Evolutionary conservation across 2,888 invertebrate genomes (phyloP).

Genomic region (Theristus sp.): DNA sequence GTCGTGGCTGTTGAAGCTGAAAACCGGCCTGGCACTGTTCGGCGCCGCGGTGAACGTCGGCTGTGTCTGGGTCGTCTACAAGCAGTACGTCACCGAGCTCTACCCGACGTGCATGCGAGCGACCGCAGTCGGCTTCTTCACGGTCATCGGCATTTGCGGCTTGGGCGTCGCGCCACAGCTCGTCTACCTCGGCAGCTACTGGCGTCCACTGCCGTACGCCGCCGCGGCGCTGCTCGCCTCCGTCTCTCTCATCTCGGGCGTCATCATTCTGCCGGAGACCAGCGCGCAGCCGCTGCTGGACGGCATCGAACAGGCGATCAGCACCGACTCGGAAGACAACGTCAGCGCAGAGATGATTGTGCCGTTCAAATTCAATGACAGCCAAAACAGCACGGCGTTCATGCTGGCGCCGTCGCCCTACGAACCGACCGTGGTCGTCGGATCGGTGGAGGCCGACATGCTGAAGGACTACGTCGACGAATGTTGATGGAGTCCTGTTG

Average conservation of each 20-base stretch:
- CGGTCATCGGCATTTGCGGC: conserved; percentile 2
- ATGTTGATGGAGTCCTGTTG: too few species aligned
- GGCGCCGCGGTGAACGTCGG: conserved; percentile 13
- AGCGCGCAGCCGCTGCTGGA: not conserved
- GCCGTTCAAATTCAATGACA: too few species aligned
- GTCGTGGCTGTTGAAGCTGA: not conserved
- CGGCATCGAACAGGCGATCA: too few species aligned
- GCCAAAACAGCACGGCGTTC: too few species aligned
- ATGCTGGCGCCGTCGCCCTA: too few species aligned
- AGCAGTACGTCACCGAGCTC: conserved; percentile 16
- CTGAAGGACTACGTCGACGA: too few species aligned
- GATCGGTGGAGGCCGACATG: too few species aligned
- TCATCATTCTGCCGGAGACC: not conserved
- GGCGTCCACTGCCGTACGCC: conserved; percentile 2
- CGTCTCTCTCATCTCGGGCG: not conserved
- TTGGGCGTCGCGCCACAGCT: conserved; percentile 4
- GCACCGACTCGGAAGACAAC: too few species aligned
- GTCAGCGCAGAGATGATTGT: too few species aligned
- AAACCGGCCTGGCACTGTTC: conserved; percentile 5
- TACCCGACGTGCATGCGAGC: conserved; percentile 15
- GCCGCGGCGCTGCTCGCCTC: not conserved
- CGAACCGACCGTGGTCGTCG: too few species aligned
- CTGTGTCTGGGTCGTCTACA: conserved; percentile 15
- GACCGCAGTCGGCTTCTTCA: conserved; percentile 9
- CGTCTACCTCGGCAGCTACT: conserved; percentile 2